phyloP scores from a whole-genome alignment of 1,140 invertebrate species.

The Drosophila quadrilineata region DNA sequence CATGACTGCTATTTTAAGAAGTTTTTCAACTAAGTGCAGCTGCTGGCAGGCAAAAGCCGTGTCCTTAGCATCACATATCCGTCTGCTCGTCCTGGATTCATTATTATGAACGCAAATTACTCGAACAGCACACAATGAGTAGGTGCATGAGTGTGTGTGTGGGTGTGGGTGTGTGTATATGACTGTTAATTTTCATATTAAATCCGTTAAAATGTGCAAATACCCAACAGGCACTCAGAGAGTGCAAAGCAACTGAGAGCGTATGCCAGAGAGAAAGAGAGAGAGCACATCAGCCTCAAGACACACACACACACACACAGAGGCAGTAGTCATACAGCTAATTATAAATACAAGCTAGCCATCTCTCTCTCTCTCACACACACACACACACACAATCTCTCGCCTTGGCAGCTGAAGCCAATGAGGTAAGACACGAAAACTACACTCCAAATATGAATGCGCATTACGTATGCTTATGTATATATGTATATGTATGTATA shows the following conservation, averaged over 20 bases:
- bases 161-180: conserved; percentile 31
- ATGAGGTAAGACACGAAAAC: conserved; percentile 41
- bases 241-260: conserved; percentile 25
- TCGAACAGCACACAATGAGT: conserved; percentile 27
- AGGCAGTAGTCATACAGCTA: no score
- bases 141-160: neutral
- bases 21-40: conserved; percentile 76
- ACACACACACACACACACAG: conserved; percentile 1
- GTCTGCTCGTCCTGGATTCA: conserved; percentile 61
- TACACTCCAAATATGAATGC: conserved; percentile 36
- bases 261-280: conserved; percentile 7
- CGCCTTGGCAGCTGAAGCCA: conserved; percentile 11
- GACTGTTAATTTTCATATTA: conserved; percentile 79
- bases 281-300: conserved; percentile 13
- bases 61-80: conserved; percentile 7
- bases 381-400: conserved; percentile 1
- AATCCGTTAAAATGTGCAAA: conserved; percentile 79
- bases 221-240: conserved; percentile 66
- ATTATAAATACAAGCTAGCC: no score
- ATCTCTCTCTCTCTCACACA: conserved; percentile 1
- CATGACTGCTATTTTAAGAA: conserved; percentile 73
- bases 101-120: conserved; percentile 73
- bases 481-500: conserved; percentile 45
- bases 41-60: conserved; percentile 37
- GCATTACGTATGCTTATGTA: no score